Percentiles rank a stretch among this genome's conserved stretches.
These are phyloP conservation scores for Zapus hudsonius DNA, from an alignment of 2,113 vertebrate species.

Conservation along the genomic window DNA sequence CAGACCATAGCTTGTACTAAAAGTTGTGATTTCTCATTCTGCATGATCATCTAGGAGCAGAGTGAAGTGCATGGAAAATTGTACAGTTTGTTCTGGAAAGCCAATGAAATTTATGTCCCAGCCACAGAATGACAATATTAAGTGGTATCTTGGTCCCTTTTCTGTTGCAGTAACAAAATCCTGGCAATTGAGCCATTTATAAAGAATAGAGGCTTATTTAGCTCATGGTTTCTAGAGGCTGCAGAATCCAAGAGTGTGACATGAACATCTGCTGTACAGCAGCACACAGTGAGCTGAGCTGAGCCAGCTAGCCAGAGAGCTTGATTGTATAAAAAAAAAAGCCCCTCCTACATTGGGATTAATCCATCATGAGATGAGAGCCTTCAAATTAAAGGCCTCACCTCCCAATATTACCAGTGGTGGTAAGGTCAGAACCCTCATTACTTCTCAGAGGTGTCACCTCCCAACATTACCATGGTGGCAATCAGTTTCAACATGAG, in stretches of 20 bases:
- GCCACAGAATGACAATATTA: background rate
- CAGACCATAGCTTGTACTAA: background rate
- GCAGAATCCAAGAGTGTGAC: no score
- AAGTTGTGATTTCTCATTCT: fast-evolving
- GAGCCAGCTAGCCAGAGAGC: background rate
- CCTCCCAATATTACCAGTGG: no score
- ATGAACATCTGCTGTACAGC: background rate
- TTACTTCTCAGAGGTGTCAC: background rate
- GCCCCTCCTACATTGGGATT: background rate
- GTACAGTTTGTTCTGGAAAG: background rate
- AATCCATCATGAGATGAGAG: no score
- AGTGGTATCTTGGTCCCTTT: background rate
- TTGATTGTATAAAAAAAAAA: background rate
- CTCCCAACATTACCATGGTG: background rate
- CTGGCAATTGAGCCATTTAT: background rate
- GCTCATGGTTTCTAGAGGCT: background rate
- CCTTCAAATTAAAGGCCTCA: no score
- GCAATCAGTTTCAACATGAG: background rate
- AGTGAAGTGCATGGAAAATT: background rate
- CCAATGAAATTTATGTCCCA: background rate
- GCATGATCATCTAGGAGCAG: background rate
- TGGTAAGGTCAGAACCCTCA: background rate
- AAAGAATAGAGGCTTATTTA: background rate
- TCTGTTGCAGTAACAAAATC: background rate
- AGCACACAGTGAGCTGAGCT: background rate